Evolutionary conservation across 2,797 vertebrate species (phyloP), one percentile per base, ranked within the genome.

Genomic region (Sebastes umbrosus): DNA sequence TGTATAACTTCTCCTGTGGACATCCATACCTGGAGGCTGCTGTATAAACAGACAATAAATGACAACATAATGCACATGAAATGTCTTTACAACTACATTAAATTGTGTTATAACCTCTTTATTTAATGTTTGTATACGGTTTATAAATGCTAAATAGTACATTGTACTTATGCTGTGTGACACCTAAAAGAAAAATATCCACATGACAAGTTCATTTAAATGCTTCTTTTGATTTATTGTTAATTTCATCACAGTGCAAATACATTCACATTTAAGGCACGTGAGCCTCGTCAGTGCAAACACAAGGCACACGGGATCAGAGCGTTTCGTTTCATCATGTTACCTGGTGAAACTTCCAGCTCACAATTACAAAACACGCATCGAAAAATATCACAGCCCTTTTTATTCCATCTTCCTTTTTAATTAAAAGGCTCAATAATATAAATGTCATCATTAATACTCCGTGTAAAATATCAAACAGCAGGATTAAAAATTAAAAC

Each of bases 241-340:
- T 52, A 85, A 58, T 88, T 83, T 82, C 13, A 52, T 93, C 86
- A 88, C 75, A 94, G 93, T 93, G 76, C 87, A 93, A 90, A 77
- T 78, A 90, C 74, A 92, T 93, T 93, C 90, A 92, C 87, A 93
- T 90, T 90, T 81, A 83, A 94, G 83, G 89, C 90, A 88, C 71
- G 29, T 43, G 75, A 60, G 75, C 82, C 67, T 66, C 5, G 39
- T 92, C 84, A 87, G 90, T 94, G 93, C 90, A 92, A 93, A 89
- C 59, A 68, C 46, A 87, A 94, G 91, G 89, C 92, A 84, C 80
- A 63, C 11, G 8, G 59, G 59, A 77, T 82, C 72, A 63, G 87
- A 78, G 69, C 22, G 1, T 36, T 68, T 82, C 59, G 69, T 75
- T 72, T 83, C 25, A 65, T 69, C 39, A 77, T 3, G 34, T 69